Base-by-base conservation (phyloP, 2,113 vertebrate species). In the Empidonax traillii region DNA sequence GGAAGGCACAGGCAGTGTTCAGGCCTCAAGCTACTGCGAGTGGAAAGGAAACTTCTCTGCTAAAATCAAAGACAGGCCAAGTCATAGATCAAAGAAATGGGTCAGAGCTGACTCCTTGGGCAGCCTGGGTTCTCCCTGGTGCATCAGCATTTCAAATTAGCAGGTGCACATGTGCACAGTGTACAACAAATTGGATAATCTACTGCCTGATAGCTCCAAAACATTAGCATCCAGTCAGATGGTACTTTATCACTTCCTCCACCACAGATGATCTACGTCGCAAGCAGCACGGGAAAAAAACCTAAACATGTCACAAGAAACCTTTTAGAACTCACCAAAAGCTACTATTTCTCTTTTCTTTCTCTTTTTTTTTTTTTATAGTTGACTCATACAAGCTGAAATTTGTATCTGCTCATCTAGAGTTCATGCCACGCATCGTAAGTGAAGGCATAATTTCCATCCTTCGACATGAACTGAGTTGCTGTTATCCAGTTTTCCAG, bases 401-500 rank as follows among this genome's bases (percentile, higher is more conserved):
- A 94, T 95, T 82, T 97, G 75, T 96, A 96, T 97, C 93, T 96
- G 76, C 87, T 95, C 92, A 93, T 98, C 96, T 93, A 12, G 12
- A 93, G 85, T 78, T 97, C 85, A 96, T 94, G 91, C 85, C 95
- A 96, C 82, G 91, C 90, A 91, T 97, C 85, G 91, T 73, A 97
- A 97, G 71, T 68, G 94, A 97, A 98, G 95, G 94, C 41, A 12
- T 94, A 94, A 98, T 98, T 97, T 97, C 91, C 85, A 94, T 92
- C 89, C 73, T 89, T 96, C 97, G 97, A 95, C 96, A 96, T 80
- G 89, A 95, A 94, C 71, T 63, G 87, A 97, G 97, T 96, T 97
- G 96, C 97, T 97, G 94, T 97, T 98, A 98, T 96, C 97, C 94
- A 72, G 93, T 97, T 97, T 97, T 97, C 97, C 97, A 97, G 96